Evolutionary conservation across 2,888 invertebrate species (phyloP).

Genomic region (Nemotelus pantherinus): DNA sequence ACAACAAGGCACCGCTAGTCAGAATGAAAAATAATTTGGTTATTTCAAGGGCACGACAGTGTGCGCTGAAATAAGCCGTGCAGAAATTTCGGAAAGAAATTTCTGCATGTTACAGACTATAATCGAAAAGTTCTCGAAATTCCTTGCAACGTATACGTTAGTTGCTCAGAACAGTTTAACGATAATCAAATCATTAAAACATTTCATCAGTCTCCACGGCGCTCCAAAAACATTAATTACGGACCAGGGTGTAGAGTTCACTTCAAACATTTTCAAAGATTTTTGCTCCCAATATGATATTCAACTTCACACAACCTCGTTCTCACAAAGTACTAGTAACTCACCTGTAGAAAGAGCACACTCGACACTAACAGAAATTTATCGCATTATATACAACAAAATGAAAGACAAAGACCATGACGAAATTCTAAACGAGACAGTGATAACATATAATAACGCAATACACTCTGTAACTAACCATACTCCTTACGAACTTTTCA

Average conservation of each 20-base stretch:
- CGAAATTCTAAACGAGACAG: constrained; percentile 22
- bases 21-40: too few relatives aligned
- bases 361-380: constrained; percentile 50
- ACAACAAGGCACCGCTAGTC: too few relatives aligned
- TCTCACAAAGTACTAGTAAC: constrained; percentile 48
- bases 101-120: neutral
- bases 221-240: constrained; percentile 21
- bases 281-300: constrained; percentile 47
- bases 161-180: constrained; percentile 8
- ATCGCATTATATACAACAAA: constrained; percentile 47
- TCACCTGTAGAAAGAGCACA: constrained; percentile 50
- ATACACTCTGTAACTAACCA: constrained; percentile 25
- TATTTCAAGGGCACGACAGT: too few relatives aligned
- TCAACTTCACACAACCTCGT: constrained; percentile 47
- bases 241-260: constrained; percentile 47
- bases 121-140: constrained; percentile 43
- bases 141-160: constrained; percentile 34
- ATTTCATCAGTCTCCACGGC: constrained; percentile 27
- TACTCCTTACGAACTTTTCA: constrained; percentile 18
- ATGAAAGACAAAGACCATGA: constrained; percentile 28
- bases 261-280: constrained; percentile 48
- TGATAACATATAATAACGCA: constrained; percentile 30
- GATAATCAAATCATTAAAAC: constrained; percentile 27
- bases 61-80: too few relatives aligned
- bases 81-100: too few relatives aligned